These are phyloP conservation scores for Harpalus rubripes DNA, from an alignment of 2,888 invertebrate species.

Conservation along the genomic window DNA sequence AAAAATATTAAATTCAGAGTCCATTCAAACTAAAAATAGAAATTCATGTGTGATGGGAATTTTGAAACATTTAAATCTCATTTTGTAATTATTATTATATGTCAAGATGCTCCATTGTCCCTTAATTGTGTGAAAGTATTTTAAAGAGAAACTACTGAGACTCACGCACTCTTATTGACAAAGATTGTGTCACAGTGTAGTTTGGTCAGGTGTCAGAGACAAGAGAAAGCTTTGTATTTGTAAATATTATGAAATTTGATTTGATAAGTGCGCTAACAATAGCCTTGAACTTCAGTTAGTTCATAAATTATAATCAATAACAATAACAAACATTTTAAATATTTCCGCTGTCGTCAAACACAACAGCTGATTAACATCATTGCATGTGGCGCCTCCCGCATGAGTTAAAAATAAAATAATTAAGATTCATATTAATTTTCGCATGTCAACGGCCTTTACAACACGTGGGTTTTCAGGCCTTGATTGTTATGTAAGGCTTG, in stretches of 20 bases:
- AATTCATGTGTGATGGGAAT: not conserved
- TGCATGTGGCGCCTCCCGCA: not conserved
- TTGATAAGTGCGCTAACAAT: constrained; percentile 9
- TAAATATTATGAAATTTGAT: constrained; percentile 1
- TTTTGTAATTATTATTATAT: not conserved
- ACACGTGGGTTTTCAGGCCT: not conserved
- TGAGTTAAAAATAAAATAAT: not conserved
- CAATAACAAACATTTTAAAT: constrained; percentile 16
- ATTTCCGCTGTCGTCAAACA: constrained; percentile 12
- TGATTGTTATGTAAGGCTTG: not conserved
- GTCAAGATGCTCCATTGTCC: not conserved
- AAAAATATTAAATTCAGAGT: not conserved
- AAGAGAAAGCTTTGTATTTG: constrained; percentile 2
- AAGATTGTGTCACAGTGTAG: not conserved
- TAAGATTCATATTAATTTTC: not conserved
- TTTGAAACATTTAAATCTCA: not conserved
- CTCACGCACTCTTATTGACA: not conserved
- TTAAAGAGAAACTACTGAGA: not conserved
- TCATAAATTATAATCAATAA: constrained; percentile 28
- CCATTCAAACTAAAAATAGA: not conserved
- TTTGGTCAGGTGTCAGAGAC: not conserved
- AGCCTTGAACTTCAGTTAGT: constrained; percentile 25
- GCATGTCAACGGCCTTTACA: not conserved
- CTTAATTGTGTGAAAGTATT: not conserved
- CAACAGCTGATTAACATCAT: not conserved